Percentiles rank a stretch among this genome's conserved stretches.
Evolutionary conservation across 2,888 invertebrate species (phyloP).

Genomic region (Heliothis peltigera): DNA sequence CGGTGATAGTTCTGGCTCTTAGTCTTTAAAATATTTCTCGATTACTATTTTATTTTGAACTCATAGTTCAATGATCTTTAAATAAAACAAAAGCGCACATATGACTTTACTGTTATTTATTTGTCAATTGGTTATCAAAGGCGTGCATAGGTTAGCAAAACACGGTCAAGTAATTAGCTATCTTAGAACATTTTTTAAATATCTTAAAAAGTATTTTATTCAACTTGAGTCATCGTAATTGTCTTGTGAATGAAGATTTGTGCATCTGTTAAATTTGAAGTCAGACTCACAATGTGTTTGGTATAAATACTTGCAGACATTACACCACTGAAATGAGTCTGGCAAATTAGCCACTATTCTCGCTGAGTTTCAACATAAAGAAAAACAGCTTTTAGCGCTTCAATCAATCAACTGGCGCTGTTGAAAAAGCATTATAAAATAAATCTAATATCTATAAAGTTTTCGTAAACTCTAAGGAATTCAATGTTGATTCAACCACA

Average conservation of each 20-base stretch:
- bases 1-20: not conserved
- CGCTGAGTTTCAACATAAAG: conserved; percentile 18
- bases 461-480: conserved; percentile 19
- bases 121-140: conserved; percentile 17
- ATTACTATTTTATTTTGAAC: not conserved
- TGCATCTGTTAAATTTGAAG: conserved; percentile 5
- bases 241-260: conserved; percentile 19
- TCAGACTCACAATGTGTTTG: not conserved
- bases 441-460: conserved; percentile 9
- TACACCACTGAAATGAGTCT: conserved; percentile 40
- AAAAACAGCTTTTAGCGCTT: conserved; percentile 15
- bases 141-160: conserved; percentile 27
- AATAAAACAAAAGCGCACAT: conserved; percentile 26
- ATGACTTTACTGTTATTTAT: conserved; percentile 33
- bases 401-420: conserved; percentile 36
- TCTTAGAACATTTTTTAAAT: conserved; percentile 16
- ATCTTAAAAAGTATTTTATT: not conserved
- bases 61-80: conserved; percentile 19
- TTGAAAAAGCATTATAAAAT: conserved; percentile 44
- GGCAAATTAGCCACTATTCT: conserved; percentile 48
- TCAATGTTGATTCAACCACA: conserved; percentile 27
- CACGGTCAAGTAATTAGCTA: conserved; percentile 19
- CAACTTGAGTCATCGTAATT: conserved; percentile 28
- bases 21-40: conserved; percentile 2
- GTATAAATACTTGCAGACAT: conserved; percentile 5